A percentile compares a stretch with the other conserved stretches of the same genome.
These are phyloP conservation scores for Cololabis saira DNA, from an alignment of 2,113 vertebrate genomes.

Conservation along the genomic window DNA sequence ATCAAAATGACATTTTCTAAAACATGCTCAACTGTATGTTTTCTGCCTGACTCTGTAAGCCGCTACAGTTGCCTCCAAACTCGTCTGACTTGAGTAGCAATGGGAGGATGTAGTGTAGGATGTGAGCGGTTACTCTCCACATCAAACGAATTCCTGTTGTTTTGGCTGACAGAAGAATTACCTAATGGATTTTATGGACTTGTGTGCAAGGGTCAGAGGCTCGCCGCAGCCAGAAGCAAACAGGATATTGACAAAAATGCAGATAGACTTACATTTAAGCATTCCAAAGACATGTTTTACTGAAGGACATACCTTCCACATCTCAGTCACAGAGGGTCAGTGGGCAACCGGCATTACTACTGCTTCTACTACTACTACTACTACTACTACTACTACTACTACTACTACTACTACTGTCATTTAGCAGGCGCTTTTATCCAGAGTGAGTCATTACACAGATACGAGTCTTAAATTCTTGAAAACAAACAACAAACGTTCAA, in stretches of 20 bases:
- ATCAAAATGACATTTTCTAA: too few species aligned
- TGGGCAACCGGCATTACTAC: too few species aligned
- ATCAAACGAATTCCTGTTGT: slow-evolving; percentile 71
- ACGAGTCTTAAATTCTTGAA: neutral
- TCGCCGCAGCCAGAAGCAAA: slow-evolving; percentile 53
- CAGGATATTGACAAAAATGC: slow-evolving; percentile 70
- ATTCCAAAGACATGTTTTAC: slow-evolving; percentile 22
- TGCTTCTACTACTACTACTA: too few species aligned
- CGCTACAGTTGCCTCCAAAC: neutral
- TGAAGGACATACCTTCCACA: slow-evolving; percentile 26
- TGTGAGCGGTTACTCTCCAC: slow-evolving; percentile 37
- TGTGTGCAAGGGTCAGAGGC: slow-evolving; percentile 31
- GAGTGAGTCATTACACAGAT: too few species aligned
- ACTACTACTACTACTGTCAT: too few species aligned
- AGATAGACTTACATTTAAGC: slow-evolving; percentile 45
- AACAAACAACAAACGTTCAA: too few species aligned
- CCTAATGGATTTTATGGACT: slow-evolving; percentile 63
- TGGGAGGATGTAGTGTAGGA: slow-evolving; percentile 28
- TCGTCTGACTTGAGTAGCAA: neutral
- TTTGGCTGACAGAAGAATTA: slow-evolving; percentile 54
- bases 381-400: too few species aligned
- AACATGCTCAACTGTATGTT: neutral
- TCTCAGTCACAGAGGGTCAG: slow-evolving; percentile 4
- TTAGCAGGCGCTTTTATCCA: too few species aligned
- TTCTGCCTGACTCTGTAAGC: slow-evolving; percentile 14